Evolutionary conservation across 2,113 vertebrate genomes (phyloP).

Genomic region (Larimichthys crocea): DNA sequence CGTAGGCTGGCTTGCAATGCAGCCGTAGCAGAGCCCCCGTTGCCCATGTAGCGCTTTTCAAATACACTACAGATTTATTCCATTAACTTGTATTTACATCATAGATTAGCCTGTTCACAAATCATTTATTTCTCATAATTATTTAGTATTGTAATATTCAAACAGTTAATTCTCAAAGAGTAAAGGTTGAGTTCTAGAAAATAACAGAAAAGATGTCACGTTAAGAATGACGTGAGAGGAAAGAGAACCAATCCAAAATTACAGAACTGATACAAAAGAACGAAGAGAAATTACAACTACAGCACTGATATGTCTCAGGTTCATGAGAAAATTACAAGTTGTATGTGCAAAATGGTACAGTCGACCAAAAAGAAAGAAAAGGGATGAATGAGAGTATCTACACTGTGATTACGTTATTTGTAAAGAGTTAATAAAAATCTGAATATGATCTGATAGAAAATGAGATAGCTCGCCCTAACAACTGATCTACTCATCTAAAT

Average conservation of each 20-base stretch:
- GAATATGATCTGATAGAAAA: constrained; percentile 93
- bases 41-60: constrained; percentile 68
- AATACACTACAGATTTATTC: constrained; percentile 59
- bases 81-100: constrained; percentile 74
- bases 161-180: constrained; percentile 78
- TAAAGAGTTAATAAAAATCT: constrained; percentile 95
- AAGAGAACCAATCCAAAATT: constrained; percentile 13
- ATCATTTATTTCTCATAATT: constrained; percentile 68
- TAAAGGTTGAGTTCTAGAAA: constrained; percentile 78
- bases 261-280: constrained; percentile 19
- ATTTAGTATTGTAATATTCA: constrained; percentile 73
- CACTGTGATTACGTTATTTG: constrained; percentile 91
- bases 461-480: constrained; percentile 92
- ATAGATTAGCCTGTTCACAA: constrained; percentile 75
- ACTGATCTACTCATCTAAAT: constrained; percentile 93
- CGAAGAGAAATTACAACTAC: constrained; percentile 45
- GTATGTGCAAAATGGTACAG: constrained; percentile 92
- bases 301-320: constrained; percentile 71
- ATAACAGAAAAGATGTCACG: constrained; percentile 76
- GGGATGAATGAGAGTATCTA: constrained; percentile 86
- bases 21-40: constrained; percentile 46
- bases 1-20: constrained; percentile 45
- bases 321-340: constrained; percentile 90
- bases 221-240: constrained; percentile 60
- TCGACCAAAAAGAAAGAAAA: constrained; percentile 68